Conservation (phyloP, 2,797 vertebrate genomes). For the Danio jaintianensis region DNA sequence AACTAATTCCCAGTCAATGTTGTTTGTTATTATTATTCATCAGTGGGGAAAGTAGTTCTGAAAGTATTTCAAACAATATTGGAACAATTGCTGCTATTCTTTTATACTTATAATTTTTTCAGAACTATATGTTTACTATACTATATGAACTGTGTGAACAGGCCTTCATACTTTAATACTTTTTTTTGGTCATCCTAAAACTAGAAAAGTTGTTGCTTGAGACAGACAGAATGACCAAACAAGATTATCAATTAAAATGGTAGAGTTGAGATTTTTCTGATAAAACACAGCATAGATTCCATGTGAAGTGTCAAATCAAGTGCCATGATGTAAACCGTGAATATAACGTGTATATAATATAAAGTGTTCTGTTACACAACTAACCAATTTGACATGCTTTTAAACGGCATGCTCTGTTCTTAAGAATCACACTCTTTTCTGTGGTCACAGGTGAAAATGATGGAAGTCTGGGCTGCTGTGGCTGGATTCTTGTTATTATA, state of each 20-base stretch:
- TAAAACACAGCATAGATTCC: background rate
- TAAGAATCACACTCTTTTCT: conserved; percentile 33
- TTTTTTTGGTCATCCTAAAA: background rate
- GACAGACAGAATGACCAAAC: no score
- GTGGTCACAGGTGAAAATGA: conserved; percentile 66
- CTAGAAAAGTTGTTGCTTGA: background rate
- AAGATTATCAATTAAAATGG: no score
- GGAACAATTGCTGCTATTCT: no score
- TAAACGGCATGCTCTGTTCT: background rate
- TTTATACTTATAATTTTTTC: no score
- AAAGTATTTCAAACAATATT: no score
- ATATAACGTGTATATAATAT: background rate
- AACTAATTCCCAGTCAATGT: no score
- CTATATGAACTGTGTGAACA: background rate
- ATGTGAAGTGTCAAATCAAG: background rate
- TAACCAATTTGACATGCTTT: background rate
- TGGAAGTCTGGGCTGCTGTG: conserved; percentile 77
- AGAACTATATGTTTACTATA: no score
- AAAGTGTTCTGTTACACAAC: background rate
- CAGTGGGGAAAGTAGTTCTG: no score
- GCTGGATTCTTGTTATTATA: conserved; percentile 82
- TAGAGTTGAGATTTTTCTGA: background rate
- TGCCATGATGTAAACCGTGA: background rate
- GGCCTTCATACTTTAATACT: background rate
- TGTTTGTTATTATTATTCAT: no score